phyloP scores from a whole-genome alignment of 2,888 invertebrate species.

The Aspidiotus rigidus region DNA sequence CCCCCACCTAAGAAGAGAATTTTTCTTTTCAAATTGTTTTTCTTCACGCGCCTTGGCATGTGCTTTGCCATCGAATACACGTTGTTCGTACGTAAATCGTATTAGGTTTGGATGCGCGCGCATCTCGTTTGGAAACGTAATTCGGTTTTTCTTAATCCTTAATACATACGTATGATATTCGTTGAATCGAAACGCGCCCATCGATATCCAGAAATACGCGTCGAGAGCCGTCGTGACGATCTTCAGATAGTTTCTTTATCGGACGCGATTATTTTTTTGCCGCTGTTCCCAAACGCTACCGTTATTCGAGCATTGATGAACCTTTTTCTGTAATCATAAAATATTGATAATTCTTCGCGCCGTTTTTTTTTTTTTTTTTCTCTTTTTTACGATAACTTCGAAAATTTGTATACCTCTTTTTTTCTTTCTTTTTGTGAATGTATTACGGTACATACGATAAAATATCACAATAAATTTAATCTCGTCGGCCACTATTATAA shows the following conservation, averaged over 20 bases:
- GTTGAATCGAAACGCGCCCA: constrained; percentile 10
- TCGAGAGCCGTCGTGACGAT: constrained; percentile 10
- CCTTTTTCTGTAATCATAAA: constrained; percentile 14
- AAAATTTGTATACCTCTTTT: constrained; percentile 21
- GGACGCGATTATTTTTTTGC: constrained; percentile 1
- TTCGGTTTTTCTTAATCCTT: constrained; percentile 20
- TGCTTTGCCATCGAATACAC: background rate
- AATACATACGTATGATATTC: background rate
- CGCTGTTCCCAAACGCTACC: constrained; percentile 21
- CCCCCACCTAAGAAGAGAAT: background rate
- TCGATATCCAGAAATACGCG: constrained; percentile 13
- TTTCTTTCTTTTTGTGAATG: background rate
- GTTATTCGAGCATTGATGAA: background rate
- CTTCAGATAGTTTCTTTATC: background rate
- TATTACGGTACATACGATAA: constrained; percentile 17
- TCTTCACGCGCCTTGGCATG: background rate
- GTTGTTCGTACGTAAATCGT: background rate
- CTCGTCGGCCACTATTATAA: constrained; percentile 20
- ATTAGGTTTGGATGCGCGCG: constrained; percentile 13
- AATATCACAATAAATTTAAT: constrained; percentile 26
- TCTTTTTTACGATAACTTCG: constrained; percentile 13
- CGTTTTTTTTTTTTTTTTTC: background rate
- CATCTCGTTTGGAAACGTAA: constrained; percentile 6
- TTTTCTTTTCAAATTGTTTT: background rate
- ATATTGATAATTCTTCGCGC: constrained; percentile 26